These are phyloP conservation scores for Oreochromis tanganicae DNA, from an alignment of 2,113 vertebrate species.

Conservation along the genomic window DNA sequence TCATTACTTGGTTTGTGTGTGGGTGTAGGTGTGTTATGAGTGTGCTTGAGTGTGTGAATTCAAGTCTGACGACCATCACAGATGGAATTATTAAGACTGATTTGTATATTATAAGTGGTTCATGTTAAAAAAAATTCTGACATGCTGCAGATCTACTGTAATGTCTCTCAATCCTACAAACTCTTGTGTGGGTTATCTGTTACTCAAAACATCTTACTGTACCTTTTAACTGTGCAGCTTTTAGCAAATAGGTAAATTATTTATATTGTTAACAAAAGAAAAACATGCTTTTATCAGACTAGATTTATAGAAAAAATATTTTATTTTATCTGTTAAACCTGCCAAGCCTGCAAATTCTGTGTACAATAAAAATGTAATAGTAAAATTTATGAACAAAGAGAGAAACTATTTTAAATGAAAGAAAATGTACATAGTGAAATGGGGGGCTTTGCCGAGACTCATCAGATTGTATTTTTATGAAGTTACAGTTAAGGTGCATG, in stretches of 20 bases:
- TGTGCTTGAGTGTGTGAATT: slow-evolving; percentile 75
- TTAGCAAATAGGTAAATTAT: slow-evolving; percentile 76
- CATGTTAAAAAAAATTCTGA: slow-evolving; percentile 76
- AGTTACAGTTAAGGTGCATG: slow-evolving; percentile 75
- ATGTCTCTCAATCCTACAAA: slow-evolving; percentile 78
- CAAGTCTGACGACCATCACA: slow-evolving; percentile 71
- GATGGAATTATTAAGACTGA: slow-evolving; percentile 68
- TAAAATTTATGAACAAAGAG: slow-evolving; percentile 66
- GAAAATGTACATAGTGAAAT: slow-evolving; percentile 66
- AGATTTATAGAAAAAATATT: slow-evolving; percentile 76
- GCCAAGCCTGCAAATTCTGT: slow-evolving; percentile 80
- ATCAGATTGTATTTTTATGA: slow-evolving; percentile 65
- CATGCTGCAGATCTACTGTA: slow-evolving; percentile 87
- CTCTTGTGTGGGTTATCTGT: slow-evolving; percentile 72
- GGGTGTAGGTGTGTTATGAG: slow-evolving; percentile 80
- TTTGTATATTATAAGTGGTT: slow-evolving; percentile 68
- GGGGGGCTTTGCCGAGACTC: slow-evolving; percentile 36
- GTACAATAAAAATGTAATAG: slow-evolving; percentile 75
- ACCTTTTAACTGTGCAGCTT: slow-evolving; percentile 86
- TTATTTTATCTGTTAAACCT: slow-evolving; percentile 71
- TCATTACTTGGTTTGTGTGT: slow-evolving; percentile 55
- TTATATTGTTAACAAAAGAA: slow-evolving; percentile 80
- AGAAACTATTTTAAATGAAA: slow-evolving; percentile 70
- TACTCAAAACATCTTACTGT: slow-evolving; percentile 72
- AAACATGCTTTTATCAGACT: slow-evolving; percentile 77